Conservation (phyloP, 2,797 vertebrate genomes). For the Argentina silus region DNA sequence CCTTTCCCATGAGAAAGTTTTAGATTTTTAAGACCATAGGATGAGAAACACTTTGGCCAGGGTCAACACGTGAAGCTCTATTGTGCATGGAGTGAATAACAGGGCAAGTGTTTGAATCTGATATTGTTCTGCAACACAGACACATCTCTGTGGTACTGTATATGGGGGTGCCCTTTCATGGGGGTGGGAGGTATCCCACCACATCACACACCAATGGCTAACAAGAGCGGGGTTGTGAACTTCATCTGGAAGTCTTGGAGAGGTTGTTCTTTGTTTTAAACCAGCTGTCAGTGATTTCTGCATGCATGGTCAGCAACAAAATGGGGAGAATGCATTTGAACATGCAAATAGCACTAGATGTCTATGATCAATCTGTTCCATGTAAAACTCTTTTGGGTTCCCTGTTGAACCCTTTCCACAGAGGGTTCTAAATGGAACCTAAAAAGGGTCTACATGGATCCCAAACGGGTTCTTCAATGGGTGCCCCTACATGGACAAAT, state of each 20-base stretch:
- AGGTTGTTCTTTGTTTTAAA: background rate
- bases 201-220: background rate
- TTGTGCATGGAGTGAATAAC: conserved; percentile 6
- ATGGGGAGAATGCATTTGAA: too few relatives aligned
- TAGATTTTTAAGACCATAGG: conserved; percentile 38
- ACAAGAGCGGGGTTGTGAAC: background rate
- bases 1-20: conserved; percentile 72
- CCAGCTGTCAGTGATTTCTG: too few relatives aligned
- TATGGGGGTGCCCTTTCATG: conserved; percentile 16
- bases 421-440: too few relatives aligned
- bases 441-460: too few relatives aligned
- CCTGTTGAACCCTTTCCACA: too few relatives aligned
- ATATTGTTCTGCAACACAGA: conserved; percentile 38
- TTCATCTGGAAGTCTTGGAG: background rate
- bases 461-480: too few relatives aligned
- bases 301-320: too few relatives aligned
- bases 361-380: too few relatives aligned
- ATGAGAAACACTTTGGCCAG: conserved; percentile 38
- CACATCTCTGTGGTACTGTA: conserved; percentile 40
- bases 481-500: too few relatives aligned
- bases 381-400: too few relatives aligned
- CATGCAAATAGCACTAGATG: too few relatives aligned
- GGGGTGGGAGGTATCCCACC: background rate
- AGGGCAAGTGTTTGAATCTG: conserved; percentile 23
- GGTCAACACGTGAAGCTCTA: conserved; percentile 8